These are phyloP conservation scores for Rhingia rostrata DNA, from an alignment of 2,888 invertebrate species.

Conservation along the genomic window DNA sequence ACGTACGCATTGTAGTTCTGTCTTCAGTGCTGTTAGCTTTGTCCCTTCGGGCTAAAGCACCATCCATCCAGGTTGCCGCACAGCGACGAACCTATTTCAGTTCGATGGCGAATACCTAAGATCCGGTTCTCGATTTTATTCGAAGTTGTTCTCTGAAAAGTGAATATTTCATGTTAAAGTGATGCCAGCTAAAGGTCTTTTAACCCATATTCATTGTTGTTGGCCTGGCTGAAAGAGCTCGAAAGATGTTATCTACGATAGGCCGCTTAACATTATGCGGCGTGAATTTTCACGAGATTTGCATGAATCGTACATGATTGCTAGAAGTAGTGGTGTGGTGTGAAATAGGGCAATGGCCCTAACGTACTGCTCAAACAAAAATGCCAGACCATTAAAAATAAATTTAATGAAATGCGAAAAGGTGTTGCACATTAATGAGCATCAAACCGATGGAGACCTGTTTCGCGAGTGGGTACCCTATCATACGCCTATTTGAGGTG, in stretches of 20 bases:
- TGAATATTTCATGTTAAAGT: constrained; percentile 32
- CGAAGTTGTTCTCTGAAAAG: constrained; percentile 45
- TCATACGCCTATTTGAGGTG: constrained; percentile 10
- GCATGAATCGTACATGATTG: constrained; percentile 37
- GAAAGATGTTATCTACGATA: constrained; percentile 58
- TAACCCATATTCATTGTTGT: constrained; percentile 66
- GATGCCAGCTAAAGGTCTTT: constrained; percentile 16
- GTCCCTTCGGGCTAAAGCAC: constrained; percentile 41
- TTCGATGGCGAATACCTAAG: constrained; percentile 41
- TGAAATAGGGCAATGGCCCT: constrained; percentile 67
- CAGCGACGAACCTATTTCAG: constrained; percentile 47
- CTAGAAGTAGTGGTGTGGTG: not conserved
- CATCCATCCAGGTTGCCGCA: constrained; percentile 5
- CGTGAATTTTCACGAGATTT: constrained; percentile 63
- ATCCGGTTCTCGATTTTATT: constrained; percentile 60
- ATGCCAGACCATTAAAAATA: constrained; percentile 62
- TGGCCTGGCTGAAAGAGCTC: constrained; percentile 6
- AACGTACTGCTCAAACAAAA: constrained; percentile 19
- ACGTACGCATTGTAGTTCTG: constrained; percentile 32
- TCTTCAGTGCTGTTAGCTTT: constrained; percentile 10
- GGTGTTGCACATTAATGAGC: constrained; percentile 68
- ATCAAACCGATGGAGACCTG: constrained; percentile 32
- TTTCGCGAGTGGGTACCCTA: not conserved
- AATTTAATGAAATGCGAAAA: constrained; percentile 62
- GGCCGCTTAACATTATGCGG: constrained; percentile 57